Conservation (phyloP, 2,113 vertebrate genomes). For the Podocnemis expansa region DNA sequence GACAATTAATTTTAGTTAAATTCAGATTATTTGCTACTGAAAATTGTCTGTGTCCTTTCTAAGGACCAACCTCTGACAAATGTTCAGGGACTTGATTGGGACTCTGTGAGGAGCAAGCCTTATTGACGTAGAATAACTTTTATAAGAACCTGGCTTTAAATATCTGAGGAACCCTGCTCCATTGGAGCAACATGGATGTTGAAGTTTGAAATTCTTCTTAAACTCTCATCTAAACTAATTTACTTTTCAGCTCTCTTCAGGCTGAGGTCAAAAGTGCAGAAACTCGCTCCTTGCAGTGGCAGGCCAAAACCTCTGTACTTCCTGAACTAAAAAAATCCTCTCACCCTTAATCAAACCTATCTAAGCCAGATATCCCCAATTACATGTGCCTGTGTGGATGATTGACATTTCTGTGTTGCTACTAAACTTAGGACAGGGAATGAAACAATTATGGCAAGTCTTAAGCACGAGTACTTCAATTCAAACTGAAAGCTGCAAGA, state of each 20-base stretch:
- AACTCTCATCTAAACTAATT: constrained; percentile 24
- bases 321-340: constrained; percentile 32
- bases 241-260: neutral
- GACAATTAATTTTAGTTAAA: neutral
- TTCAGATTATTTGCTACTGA: neutral
- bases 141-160: neutral
- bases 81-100: neutral
- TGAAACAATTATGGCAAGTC: constrained; percentile 56
- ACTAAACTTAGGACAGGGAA: constrained; percentile 28
- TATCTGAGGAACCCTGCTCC: neutral
- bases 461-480: constrained; percentile 53
- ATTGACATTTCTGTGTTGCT: constrained; percentile 37
- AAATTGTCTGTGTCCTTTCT: neutral
- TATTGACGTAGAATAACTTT: neutral
- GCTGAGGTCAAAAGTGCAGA: constrained; percentile 40
- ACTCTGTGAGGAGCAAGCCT: neutral
- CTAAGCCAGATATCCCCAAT: neutral
- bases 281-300: neutral
- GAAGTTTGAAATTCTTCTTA: rapidly evolving
- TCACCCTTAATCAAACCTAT: constrained; percentile 27
- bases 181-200: neutral
- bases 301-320: constrained; percentile 14
- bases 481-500: constrained; percentile 34
- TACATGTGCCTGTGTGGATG: neutral
- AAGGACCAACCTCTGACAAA: neutral